Evolutionary conservation across 2,113 vertebrate genomes (phyloP), one percentile per base, ranked within the genome.

Genomic region (Brachypodius melanocephalos): DNA sequence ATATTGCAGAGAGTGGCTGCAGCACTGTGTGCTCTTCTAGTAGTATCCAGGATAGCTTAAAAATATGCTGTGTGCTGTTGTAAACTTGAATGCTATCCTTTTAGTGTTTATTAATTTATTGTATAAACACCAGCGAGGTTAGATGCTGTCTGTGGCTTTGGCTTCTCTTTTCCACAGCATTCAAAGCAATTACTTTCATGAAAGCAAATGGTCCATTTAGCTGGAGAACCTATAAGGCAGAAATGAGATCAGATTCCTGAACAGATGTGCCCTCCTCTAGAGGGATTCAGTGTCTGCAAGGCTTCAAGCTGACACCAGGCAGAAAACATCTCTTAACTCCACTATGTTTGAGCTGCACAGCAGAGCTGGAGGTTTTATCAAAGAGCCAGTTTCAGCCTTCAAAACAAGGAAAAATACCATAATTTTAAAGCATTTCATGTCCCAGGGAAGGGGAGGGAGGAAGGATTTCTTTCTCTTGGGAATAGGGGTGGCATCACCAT

Each of bases 241-340:
- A 96, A 96, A 96, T 88, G 93, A 96, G 96, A 91, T 96, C 74
- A 77, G 93, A 96, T 94, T 96, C 88, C 94, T 77, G 66, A 93
- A 82, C 96, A 96, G 96, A 93, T 96, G 94, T 93, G 94, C 51
- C 89, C 89, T 91, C 31, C 91, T 96, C 94, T 91, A 85, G 88
- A 92, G 95, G 78, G 89, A 96, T 87, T 96, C 42, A 0, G 29
- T 29, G 57, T 80, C 80, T 94, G 89, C 0, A 5, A 89, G 57
- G 57, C 80, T 83, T 79, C 94, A 89, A 68, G 80, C 84, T 76
- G 87, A 95, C 91, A 95, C 49, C 48, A 92, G 79, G 18, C 80
- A 95, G 69, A 78, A 91, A 75, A 77, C 52, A 34, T 31, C 76
- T 80, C 78, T 57, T 59, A 74, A 74, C 86, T 92, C 75, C 38